A percentile compares a stretch with the other conserved stretches of the same genome.
phyloP scores from a whole-genome alignment of 2,888 invertebrate genomes.

The Colostygia pectinataria region DNA sequence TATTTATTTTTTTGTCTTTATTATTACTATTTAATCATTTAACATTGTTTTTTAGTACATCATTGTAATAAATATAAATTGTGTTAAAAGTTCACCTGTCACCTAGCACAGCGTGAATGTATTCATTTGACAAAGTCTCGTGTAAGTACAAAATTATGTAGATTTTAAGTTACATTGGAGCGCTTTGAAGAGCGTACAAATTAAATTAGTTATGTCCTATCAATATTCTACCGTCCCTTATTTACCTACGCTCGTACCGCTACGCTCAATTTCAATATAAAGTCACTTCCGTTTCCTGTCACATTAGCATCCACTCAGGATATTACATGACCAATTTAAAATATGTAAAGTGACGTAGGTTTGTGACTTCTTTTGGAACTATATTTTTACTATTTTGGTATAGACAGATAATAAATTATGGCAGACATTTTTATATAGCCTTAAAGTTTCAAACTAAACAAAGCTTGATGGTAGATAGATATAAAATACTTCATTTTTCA shows the following conservation, averaged over 20 bases:
- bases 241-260: conserved; percentile 12
- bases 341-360: conserved; percentile 4
- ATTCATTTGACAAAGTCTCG: too few species aligned
- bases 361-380: background rate
- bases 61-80: background rate
- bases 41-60: conserved; percentile 22
- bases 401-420: background rate
- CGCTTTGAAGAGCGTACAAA: background rate
- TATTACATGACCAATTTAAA: conserved; percentile 37
- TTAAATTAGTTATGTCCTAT: background rate
- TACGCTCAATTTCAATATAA: conserved; percentile 34
- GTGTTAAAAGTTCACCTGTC: too few species aligned
- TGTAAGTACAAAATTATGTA: too few species aligned
- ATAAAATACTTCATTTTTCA: too few species aligned
- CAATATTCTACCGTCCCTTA: background rate
- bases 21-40: too few species aligned
- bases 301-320: conserved; percentile 42
- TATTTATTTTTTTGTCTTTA: too few species aligned
- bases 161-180: too few species aligned
- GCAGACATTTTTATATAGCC: too few species aligned
- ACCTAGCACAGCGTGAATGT: too few species aligned
- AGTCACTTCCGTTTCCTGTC: conserved; percentile 38
- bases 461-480: too few species aligned
- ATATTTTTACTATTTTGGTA: background rate
- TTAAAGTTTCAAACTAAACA: too few species aligned